A percentile compares a stretch with the other conserved stretches of the same genome.
These are phyloP conservation scores for Fabriciana adippe DNA, from an alignment of 2,888 invertebrate genomes.

Conservation along the genomic window DNA sequence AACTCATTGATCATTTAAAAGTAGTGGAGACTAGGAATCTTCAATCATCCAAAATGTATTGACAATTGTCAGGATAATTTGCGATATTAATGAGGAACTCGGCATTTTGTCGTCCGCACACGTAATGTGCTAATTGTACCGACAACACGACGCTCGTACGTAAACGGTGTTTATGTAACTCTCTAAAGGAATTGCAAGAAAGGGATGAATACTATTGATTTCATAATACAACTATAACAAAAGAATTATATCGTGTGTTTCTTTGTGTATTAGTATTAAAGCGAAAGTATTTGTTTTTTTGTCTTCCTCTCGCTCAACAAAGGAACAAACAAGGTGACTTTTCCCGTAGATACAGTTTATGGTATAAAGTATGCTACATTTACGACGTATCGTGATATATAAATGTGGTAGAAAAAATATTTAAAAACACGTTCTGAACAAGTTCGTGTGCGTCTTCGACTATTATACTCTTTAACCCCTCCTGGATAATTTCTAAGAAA, in stretches of 20 bases:
- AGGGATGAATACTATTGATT: neutral
- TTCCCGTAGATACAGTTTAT: too few species aligned
- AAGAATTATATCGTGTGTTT: too few species aligned
- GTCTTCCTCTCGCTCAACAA: too few species aligned
- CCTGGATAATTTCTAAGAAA: too few species aligned
- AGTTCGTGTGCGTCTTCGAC: neutral
- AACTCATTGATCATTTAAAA: neutral
- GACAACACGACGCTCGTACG: neutral
- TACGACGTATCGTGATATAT: too few species aligned
- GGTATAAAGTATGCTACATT: too few species aligned
- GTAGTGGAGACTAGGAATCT: neutral
- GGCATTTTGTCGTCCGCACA: constrained; percentile 43
- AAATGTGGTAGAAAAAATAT: too few species aligned
- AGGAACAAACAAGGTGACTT: too few species aligned
- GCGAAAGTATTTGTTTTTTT: too few species aligned
- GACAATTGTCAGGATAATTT: constrained; percentile 29
- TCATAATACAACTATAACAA: neutral
- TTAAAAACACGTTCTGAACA: too few species aligned
- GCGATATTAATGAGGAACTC: constrained; percentile 52
- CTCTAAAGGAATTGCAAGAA: neutral
- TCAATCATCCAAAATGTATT: constrained; percentile 8
- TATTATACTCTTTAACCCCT: neutral
- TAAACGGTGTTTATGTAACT: constrained; percentile 12
- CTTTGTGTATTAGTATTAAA: too few species aligned
- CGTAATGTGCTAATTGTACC: constrained; percentile 40